Evolutionary conservation across 2,888 invertebrate species (phyloP).

Genomic region (Drosophila longiperda): DNA sequence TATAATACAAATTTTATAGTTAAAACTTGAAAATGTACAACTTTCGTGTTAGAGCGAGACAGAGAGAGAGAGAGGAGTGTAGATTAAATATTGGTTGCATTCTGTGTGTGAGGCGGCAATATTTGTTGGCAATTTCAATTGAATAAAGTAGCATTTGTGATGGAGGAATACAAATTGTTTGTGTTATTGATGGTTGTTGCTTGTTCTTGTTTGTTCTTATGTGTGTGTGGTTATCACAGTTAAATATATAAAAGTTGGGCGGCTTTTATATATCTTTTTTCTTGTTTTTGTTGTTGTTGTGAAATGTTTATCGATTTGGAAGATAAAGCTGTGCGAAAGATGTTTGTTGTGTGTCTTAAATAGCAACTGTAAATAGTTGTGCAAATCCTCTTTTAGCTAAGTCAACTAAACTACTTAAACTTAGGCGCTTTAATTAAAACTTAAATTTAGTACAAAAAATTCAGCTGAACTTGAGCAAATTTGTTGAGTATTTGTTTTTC

Average conservation of each 20-base stretch:
- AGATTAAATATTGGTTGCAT: slow-evolving; percentile 8
- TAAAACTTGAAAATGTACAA: slow-evolving; percentile 67
- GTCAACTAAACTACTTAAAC: slow-evolving; percentile 73
- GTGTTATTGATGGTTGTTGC: neutral
- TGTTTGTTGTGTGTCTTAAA: slow-evolving; percentile 22
- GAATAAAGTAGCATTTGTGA: slow-evolving; percentile 1
- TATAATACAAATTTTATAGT: slow-evolving; percentile 78
- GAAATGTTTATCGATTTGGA: slow-evolving; percentile 24
- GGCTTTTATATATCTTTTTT: slow-evolving; percentile 60
- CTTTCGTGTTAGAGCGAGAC: slow-evolving; percentile 38
- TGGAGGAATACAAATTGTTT: slow-evolving; percentile 5
- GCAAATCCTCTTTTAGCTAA: slow-evolving; percentile 67
- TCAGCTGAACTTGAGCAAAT: slow-evolving; percentile 66
- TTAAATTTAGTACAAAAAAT: slow-evolving; percentile 71
- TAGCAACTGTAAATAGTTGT: slow-evolving; percentile 44
- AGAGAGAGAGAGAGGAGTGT: neutral
- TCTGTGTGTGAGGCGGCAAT: slow-evolving; percentile 11
- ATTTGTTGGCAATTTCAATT: slow-evolving; percentile 4
- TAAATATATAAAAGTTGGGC: slow-evolving; percentile 77
- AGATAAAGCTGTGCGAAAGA: slow-evolving; percentile 36
- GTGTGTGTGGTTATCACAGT: slow-evolving; percentile 80
- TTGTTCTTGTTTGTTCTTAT: slow-evolving; percentile 44
- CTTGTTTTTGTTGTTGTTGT: slow-evolving; percentile 33
- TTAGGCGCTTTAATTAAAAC: slow-evolving; percentile 63
- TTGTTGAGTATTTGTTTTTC: slow-evolving; percentile 68